Conservation (phyloP, 1,140 invertebrate species). For the Aphelenchoides fujianensis region DNA sequence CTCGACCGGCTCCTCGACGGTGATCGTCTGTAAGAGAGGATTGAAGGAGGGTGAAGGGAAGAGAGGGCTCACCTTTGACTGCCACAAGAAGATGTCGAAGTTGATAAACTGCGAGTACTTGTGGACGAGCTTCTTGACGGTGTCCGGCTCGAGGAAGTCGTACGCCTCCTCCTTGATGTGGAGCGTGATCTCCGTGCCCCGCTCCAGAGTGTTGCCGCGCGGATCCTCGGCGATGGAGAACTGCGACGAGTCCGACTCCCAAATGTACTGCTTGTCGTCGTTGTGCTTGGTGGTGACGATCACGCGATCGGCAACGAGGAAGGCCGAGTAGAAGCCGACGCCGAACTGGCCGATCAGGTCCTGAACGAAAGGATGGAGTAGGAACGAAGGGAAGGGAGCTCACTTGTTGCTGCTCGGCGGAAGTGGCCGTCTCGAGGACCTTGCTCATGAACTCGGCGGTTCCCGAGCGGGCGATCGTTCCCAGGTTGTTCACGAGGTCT, state of each 20-base stretch:
- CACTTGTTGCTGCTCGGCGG: conserved; percentile 70
- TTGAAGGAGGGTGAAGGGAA: neutral
- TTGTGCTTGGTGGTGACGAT: conserved; percentile 93
- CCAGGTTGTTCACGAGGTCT: conserved; percentile 91
- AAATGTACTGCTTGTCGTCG: conserved; percentile 86
- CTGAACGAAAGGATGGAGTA: conserved; percentile 17
- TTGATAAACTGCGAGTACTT: conserved; percentile 99
- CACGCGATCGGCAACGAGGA: conserved; percentile 82
- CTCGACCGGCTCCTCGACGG: conserved; percentile 75
- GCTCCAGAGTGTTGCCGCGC: conserved; percentile 79
- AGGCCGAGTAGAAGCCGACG: conserved; percentile 95
- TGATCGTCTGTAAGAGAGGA: conserved; percentile 69
- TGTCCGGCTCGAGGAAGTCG: conserved; percentile 89
- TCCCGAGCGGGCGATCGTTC: conserved; percentile 98
- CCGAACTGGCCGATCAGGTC: conserved; percentile 79
- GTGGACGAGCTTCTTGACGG: conserved; percentile 81
- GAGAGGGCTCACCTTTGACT: conserved; percentile 71
- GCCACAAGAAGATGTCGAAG: conserved; percentile 95
- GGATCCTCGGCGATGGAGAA: conserved; percentile 91
- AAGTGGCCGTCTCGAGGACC: conserved; percentile 73
- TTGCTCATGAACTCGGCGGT: conserved; percentile 95
- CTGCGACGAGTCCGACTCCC: conserved; percentile 87
- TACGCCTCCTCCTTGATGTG: conserved; percentile 92
- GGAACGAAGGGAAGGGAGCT: neutral
- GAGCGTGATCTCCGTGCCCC: conserved; percentile 79